Percentiles rank a stretch among this genome's conserved stretches.
phyloP scores from a whole-genome alignment of 2,797 vertebrate genomes.

The Lepus townsendii region DNA sequence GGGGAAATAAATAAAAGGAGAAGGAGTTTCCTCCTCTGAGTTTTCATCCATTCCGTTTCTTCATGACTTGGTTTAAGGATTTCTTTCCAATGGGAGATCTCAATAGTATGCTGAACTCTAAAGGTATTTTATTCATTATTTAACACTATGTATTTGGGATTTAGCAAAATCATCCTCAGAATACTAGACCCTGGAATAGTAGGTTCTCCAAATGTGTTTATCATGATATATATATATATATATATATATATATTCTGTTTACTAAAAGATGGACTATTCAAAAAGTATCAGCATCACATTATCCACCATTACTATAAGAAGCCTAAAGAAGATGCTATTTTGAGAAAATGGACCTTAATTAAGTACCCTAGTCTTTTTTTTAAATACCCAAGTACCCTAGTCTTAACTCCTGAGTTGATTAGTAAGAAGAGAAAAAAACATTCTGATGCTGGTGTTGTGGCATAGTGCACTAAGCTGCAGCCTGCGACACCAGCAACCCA shows the following conservation, averaged over 20 bases:
- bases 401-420: no score
- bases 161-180: constrained; percentile 30
- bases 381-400: no score
- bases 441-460: no score
- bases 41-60: not conserved
- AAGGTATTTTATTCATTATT: not conserved
- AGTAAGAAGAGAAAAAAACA: no score
- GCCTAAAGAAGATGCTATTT: not conserved
- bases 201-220: constrained; percentile 16
- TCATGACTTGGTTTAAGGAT: not conserved
- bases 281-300: not conserved
- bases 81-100: not conserved
- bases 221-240: not conserved
- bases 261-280: not conserved
- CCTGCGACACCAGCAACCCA: no score
- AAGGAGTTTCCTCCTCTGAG: not conserved
- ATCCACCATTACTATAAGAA: not conserved
- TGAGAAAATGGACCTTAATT: not conserved
- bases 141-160: not conserved
- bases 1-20: not conserved
- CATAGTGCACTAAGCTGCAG: no score
- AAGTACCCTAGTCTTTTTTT: not conserved
- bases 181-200: not conserved
- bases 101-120: not conserved
- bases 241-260: not conserved